Evolutionary conservation across 1,140 invertebrate species (phyloP), one percentile per base, ranked within the genome.

Genomic region (Maniola jurtina): DNA sequence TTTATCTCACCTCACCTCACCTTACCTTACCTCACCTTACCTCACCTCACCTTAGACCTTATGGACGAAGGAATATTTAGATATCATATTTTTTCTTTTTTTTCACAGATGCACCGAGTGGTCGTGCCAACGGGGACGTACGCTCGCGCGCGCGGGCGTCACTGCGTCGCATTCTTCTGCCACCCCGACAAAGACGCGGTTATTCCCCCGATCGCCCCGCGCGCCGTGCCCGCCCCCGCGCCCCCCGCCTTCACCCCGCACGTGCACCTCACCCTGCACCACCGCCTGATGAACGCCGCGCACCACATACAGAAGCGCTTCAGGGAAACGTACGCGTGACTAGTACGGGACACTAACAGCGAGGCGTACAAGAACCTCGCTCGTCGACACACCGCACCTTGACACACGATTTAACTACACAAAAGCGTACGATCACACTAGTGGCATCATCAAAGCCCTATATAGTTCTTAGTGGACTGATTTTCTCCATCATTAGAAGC

Each of bases 121-220:
- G 92, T 95, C 0, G 92, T 96, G 5, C 95, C 95, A 0, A 91
- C 94, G 64, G 92, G 94, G 38, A 90, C 92, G 64, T 91, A 91
- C 68, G 90, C 92, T 13, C 92, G 92, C 54, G 91, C 92, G 0
- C 91, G 92, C 47, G 92, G 92, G 5, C 93, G 94, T 16, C 95
- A 96, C 80, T 95, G 94, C 38, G 92, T 96, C 42, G 95, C 93
- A 1, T 95, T 95, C 89, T 96, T 96, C 88, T 93, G 95, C 66
- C 94, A 96, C 83, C 95, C 96, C 1, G 94, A 95, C 84, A 86
- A 93, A 67, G 87, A 92, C 50, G 91, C 92, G 1, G 70, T 85
- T 6, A 84, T 96, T 91, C 93, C 54, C 92, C 95, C 70, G 92
- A 36, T 69, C 52, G 71, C 93, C 76, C 48, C 48, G 14, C 91